Evolutionary conservation across 2,113 vertebrate species (phyloP).

Genomic region (Eulemur rufifrons): DNA sequence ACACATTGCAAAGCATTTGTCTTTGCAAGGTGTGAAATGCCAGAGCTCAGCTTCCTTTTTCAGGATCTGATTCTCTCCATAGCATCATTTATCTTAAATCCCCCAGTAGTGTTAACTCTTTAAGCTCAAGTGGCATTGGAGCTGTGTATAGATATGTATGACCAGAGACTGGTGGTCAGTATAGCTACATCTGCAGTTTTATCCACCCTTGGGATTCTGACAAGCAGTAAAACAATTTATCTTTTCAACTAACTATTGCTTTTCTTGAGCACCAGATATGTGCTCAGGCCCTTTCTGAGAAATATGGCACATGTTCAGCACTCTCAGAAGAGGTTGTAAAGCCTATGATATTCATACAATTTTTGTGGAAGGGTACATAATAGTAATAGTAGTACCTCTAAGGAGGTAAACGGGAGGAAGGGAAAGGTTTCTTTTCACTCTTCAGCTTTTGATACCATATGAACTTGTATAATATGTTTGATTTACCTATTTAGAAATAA

Average conservation of each 20-base stretch:
- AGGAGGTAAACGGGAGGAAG: not conserved
- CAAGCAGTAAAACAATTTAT: not conserved
- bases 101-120: constrained; percentile 38
- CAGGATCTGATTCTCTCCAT: constrained; percentile 56
- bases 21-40: constrained; percentile 71
- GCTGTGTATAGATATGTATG: not conserved
- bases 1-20: constrained; percentile 66
- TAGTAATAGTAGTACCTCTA: not conserved
- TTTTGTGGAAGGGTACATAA: not conserved
- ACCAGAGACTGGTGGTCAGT: not conserved
- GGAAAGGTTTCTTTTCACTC: not conserved
- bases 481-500: not conserved
- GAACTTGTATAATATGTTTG: not conserved
- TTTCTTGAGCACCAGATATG: not conserved
- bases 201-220: not conserved
- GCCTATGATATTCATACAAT: not conserved
- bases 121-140: not conserved
- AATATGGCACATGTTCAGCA: not conserved
- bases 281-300: not conserved
- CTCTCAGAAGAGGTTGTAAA: not conserved
- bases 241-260: not conserved
- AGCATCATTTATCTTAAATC: constrained; percentile 57
- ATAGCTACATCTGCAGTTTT: not conserved
- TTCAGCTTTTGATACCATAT: not conserved
- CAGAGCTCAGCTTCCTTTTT: constrained; percentile 51